These are phyloP conservation scores for Dryococelus australis DNA, from an alignment of 2,888 invertebrate genomes.

Conservation along the genomic window DNA sequence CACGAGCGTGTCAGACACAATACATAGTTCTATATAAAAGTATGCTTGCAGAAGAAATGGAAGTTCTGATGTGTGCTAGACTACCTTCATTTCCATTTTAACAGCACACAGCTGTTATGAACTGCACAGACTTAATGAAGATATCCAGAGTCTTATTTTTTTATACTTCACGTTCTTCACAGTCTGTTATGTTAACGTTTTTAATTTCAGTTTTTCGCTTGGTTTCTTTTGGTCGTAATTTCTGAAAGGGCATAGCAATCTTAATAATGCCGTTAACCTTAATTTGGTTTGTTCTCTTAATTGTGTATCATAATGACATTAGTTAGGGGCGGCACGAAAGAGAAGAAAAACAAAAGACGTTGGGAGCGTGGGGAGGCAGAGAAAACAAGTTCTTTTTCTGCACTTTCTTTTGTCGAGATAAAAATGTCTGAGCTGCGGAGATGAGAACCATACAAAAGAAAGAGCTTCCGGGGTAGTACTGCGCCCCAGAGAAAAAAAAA, in stretches of 20 bases:
- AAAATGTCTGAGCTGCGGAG: neutral
- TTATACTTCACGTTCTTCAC: neutral
- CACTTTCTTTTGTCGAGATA: neutral
- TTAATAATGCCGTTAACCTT: neutral
- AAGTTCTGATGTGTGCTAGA: neutral
- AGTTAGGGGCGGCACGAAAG: neutral
- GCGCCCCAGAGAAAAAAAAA: neutral
- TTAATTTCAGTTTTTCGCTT: neutral
- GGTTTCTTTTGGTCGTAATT: neutral
- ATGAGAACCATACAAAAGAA: neutral
- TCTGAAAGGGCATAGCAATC: neutral
- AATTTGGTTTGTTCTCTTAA: conserved; percentile 16
- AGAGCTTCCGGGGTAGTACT: neutral
- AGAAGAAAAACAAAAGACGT: neutral
- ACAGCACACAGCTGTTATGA: neutral
- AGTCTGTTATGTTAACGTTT: neutral
- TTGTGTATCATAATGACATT: conserved; percentile 11
- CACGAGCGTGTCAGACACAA: too few species aligned
- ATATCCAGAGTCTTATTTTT: neutral
- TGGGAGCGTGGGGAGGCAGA: neutral
- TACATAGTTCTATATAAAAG: too few species aligned
- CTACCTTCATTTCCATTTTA: neutral
- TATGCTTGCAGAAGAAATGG: neutral
- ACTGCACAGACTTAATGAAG: neutral
- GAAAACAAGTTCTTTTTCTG: neutral